These are phyloP conservation scores for Metopia argyrocephala DNA, from an alignment of 2,888 invertebrate genomes.

Conservation along the genomic window DNA sequence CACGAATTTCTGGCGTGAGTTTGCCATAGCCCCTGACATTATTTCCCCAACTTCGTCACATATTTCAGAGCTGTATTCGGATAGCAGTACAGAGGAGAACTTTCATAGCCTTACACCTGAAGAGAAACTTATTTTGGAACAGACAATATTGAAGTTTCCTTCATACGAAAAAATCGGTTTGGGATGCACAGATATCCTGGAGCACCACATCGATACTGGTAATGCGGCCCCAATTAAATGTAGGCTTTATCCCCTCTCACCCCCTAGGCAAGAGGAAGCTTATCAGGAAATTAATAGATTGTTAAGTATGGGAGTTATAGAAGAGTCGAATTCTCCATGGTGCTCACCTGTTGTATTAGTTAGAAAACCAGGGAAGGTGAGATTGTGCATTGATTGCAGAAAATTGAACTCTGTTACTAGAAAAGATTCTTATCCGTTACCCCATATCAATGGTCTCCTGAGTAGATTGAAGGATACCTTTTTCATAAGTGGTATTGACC, in stretches of 20 bases:
- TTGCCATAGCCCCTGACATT: constrained; percentile 22
- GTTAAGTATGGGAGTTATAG: constrained; percentile 40
- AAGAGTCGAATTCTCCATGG: constrained; percentile 43
- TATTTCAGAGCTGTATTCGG: not conserved
- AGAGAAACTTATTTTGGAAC: constrained; percentile 3
- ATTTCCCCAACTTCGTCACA: not conserved
- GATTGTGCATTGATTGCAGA: not conserved
- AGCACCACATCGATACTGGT: too few relatives aligned
- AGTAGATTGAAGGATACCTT: too few relatives aligned
- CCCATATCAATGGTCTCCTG: too few relatives aligned
- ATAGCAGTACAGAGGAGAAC: not conserved
- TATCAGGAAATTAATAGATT: constrained; percentile 43
- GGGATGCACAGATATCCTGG: too few relatives aligned
- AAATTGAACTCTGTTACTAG: constrained; percentile 3
- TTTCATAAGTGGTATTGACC: too few relatives aligned
- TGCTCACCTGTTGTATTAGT: not conserved
- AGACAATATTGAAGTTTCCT: not conserved
- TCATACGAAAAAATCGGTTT: constrained; percentile 22
- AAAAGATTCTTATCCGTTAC: constrained; percentile 10
- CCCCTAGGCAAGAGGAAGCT: too few relatives aligned
- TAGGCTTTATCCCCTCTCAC: too few relatives aligned
- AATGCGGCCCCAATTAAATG: too few relatives aligned
- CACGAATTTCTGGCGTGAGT: too few relatives aligned
- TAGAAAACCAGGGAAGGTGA: too few relatives aligned
- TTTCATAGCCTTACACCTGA: constrained; percentile 6